Conservation (phyloP, 2,797 vertebrate genomes). For the Epinephelus coioides region DNA sequence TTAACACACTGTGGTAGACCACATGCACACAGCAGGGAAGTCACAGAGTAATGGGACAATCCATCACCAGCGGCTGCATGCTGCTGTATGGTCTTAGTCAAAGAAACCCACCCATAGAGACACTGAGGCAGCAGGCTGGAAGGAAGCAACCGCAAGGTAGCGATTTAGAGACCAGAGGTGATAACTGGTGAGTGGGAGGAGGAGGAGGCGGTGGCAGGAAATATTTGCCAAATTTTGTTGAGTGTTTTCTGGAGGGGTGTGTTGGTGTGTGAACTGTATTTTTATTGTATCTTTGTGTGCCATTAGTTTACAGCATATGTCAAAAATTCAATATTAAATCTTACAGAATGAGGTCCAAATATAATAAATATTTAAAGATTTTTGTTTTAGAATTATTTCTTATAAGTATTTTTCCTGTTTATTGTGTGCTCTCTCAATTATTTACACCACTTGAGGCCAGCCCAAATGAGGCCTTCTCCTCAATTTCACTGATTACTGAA, state of each 20-base stretch:
- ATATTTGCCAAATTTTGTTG: conserved; percentile 23
- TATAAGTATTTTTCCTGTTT: neutral
- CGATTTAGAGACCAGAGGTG: conserved; percentile 69
- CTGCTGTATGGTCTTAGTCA: conserved; percentile 74
- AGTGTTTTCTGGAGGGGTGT: neutral
- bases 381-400: neutral
- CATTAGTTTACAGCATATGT: neutral
- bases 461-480: neutral
- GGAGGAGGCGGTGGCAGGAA: conserved; percentile 7
- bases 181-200: conserved; percentile 48
- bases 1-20: conserved; percentile 58
- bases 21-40: conserved; percentile 74
- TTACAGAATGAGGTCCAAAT: neutral
- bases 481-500: conserved; percentile 10
- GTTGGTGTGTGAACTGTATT: neutral
- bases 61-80: conserved; percentile 76
- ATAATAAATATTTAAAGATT: neutral
- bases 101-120: conserved; percentile 73
- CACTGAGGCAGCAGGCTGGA: conserved; percentile 50
- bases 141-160: conserved; percentile 57
- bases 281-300: neutral
- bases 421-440: conserved; percentile 7
- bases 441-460: neutral
- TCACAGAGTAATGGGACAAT: conserved; percentile 82
- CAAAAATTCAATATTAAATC: neutral